Conservation (phyloP, 2,113 vertebrate genomes). For the Pyxicephalus adspersus region DNA sequence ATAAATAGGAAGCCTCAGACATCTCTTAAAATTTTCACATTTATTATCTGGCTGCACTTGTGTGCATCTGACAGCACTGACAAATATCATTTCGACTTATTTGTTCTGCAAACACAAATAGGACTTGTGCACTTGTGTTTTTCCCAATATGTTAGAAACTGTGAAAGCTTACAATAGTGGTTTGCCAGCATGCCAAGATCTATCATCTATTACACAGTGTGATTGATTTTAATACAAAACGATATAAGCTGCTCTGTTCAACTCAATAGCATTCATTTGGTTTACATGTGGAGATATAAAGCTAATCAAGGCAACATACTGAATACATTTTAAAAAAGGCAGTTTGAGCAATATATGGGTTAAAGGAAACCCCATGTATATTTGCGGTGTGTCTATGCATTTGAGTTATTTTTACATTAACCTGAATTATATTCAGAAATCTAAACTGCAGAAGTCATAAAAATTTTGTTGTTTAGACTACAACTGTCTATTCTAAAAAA, state of each 20-base stretch:
- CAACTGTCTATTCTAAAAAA: no score
- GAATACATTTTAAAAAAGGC: no score
- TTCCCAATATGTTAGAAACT: conserved; percentile 4
- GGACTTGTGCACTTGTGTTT: background rate
- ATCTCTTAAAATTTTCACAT: conserved; percentile 25
- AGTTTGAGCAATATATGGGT: no score
- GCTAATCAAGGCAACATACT: background rate
- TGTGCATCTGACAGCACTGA: conserved; percentile 24
- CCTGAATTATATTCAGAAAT: no score
- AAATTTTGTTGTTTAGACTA: no score
- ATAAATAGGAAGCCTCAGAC: conserved; percentile 27
- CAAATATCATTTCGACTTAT: conserved; percentile 18
- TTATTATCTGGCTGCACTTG: conserved; percentile 23
- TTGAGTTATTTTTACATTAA: no score
- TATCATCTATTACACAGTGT: background rate
- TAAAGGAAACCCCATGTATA: no score
- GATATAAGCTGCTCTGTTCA: background rate
- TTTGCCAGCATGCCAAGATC: background rate
- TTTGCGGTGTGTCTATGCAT: no score
- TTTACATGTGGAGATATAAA: background rate
- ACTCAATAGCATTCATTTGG: background rate
- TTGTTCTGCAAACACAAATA: conserved; percentile 14
- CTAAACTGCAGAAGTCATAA: no score
- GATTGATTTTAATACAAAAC: conserved; percentile 20
- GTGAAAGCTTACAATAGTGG: background rate